phyloP scores from a whole-genome alignment of 2,888 invertebrate species.

The Ophion costatus region DNA sequence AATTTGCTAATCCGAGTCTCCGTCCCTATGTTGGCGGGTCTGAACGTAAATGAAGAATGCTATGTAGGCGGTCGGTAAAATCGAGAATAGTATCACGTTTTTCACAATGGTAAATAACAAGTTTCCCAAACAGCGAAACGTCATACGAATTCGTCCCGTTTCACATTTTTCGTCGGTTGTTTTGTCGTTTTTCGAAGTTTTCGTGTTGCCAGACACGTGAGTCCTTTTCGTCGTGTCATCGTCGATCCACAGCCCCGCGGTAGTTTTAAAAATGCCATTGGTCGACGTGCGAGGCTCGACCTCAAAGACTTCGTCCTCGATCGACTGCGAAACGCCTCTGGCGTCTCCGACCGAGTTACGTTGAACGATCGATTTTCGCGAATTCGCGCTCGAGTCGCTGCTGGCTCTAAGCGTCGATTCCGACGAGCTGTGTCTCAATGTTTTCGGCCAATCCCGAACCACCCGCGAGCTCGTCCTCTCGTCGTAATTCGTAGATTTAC shows the following conservation, averaged over 20 bases:
- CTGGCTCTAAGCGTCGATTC: slow-evolving; percentile 26
- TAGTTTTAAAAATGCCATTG: slow-evolving; percentile 28
- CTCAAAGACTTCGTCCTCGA: slow-evolving; percentile 20
- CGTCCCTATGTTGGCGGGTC: slow-evolving; percentile 46
- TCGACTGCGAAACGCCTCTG: not conserved
- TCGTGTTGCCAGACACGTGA: not conserved
- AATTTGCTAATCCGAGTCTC: slow-evolving; percentile 34
- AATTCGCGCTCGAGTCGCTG: slow-evolving; percentile 26
- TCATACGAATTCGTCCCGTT: slow-evolving; percentile 7
- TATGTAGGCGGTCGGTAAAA: slow-evolving; percentile 74
- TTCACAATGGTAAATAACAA: slow-evolving; percentile 67
- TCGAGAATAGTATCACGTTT: slow-evolving; percentile 73
- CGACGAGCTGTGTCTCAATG: slow-evolving; percentile 13
- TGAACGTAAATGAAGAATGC: slow-evolving; percentile 72
- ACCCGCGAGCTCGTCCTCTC: slow-evolving; percentile 29
- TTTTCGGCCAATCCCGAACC: not conserved
- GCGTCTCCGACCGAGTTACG: slow-evolving; percentile 12
- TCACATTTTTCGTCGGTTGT: not conserved
- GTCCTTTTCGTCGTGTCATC: not conserved
- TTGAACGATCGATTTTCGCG: slow-evolving; percentile 4
- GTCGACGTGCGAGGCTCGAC: not conserved
- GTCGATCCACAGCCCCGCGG: slow-evolving; percentile 39
- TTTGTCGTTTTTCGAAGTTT: not conserved
- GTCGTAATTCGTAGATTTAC: slow-evolving; percentile 2
- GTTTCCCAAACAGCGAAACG: slow-evolving; percentile 43